phyloP scores from a whole-genome alignment of 1,140 invertebrate species.

The Macrobrachium nipponense region DNA sequence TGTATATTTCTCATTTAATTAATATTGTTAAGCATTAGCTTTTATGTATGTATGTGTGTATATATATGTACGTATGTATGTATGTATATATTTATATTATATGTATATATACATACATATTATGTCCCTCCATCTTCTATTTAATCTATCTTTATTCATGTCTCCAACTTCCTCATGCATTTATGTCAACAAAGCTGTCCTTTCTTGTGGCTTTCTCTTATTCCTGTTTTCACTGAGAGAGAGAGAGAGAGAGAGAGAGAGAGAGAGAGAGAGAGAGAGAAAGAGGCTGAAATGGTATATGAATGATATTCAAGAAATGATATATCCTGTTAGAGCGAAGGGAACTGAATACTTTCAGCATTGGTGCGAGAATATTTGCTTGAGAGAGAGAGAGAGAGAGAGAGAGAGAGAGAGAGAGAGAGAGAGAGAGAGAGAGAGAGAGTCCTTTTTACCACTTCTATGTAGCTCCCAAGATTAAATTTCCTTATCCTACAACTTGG shows the following conservation, averaged over 20 bases:
- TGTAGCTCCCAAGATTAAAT: neutral
- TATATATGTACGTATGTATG: too few relatives aligned
- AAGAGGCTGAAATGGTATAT: neutral
- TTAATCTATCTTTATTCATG: too few relatives aligned
- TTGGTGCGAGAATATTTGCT: neutral
- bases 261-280: conserved; percentile 29
- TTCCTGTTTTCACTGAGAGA: neutral
- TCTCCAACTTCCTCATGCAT: too few relatives aligned
- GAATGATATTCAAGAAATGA: neutral
- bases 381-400: conserved; percentile 15
- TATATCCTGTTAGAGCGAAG: too few relatives aligned
- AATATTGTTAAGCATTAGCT: too few relatives aligned
- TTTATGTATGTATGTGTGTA: too few relatives aligned
- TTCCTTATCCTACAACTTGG: too few relatives aligned
- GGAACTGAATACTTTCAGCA: neutral
- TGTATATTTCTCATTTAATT: too few relatives aligned
- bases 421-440: conserved; percentile 13
- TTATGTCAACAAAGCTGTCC: too few relatives aligned
- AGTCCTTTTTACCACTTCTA: neutral
- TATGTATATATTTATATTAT: too few relatives aligned
- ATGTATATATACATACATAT: neutral
- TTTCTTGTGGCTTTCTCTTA: too few relatives aligned
- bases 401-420: conserved; percentile 24
- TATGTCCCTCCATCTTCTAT: neutral
- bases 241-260: conserved; percentile 25